Evolutionary conservation across 92 coral and sea anemone species (phyloP).

Genomic region (Heteractis magnifica): DNA sequence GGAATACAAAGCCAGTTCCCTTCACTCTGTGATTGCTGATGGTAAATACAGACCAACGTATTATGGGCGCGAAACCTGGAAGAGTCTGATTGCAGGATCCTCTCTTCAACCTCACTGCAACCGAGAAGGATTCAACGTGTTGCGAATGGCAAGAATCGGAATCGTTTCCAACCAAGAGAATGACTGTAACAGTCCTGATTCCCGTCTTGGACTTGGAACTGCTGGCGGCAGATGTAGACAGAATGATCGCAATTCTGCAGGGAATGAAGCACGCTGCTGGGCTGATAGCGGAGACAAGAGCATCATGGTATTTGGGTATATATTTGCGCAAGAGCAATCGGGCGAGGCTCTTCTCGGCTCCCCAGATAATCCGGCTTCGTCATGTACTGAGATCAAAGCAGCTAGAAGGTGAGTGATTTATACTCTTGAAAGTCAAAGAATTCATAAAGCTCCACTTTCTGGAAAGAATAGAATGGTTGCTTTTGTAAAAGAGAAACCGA

Average conservation of each 20-base stretch:
- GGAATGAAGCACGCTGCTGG: slow-evolving; percentile 29
- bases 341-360: background rate
- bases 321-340: slow-evolving; percentile 23
- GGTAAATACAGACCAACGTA: slow-evolving; percentile 6
- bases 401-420: background rate
- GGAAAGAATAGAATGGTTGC: too few relatives aligned
- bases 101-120: slow-evolving; percentile 32
- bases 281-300: slow-evolving; percentile 30
- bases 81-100: slow-evolving; percentile 37
- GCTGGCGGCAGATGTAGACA: slow-evolving; percentile 14
- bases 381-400: background rate
- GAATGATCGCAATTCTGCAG: slow-evolving; percentile 22
- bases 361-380: background rate
- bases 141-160: slow-evolving; percentile 52
- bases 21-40: slow-evolving; percentile 15
- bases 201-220: slow-evolving; percentile 60
- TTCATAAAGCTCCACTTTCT: too few relatives aligned
- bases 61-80: slow-evolving; percentile 42
- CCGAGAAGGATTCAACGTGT: slow-evolving; percentile 47
- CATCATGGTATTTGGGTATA: slow-evolving; percentile 26
- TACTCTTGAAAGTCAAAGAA: too few relatives aligned
- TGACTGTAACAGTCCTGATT: slow-evolving; percentile 47
- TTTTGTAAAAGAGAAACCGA: too few relatives aligned
- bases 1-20: background rate
- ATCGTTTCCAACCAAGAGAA: slow-evolving; percentile 34